Conservation (phyloP, 1,140 invertebrate genomes). For the Trichomalopsis sarcophagae region DNA sequence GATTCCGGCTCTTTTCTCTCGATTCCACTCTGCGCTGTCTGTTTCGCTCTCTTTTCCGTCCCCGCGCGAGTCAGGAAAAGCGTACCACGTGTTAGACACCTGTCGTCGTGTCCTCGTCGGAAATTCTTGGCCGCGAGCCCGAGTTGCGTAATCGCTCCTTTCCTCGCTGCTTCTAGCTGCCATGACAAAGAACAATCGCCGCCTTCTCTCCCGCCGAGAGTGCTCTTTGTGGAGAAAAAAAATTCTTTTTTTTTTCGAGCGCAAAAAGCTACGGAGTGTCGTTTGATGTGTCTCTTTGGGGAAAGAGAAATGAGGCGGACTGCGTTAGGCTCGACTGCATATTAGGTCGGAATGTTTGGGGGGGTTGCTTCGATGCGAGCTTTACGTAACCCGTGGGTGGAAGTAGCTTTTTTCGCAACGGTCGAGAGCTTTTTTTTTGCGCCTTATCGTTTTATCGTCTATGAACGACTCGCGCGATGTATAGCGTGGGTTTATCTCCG, state of each 20-base stretch:
- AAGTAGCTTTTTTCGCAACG: too few relatives aligned
- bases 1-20: not conserved
- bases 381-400: not conserved
- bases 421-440: too few relatives aligned
- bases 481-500: not conserved
- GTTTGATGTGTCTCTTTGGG: not conserved
- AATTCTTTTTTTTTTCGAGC: not conserved
- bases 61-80: not conserved
- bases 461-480: not conserved
- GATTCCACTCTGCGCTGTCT: not conserved
- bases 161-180: not conserved
- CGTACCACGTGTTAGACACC: constrained; percentile 32
- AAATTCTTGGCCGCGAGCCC: constrained; percentile 15
- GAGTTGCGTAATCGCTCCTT: constrained; percentile 2
- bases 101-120: not conserved
- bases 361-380: not conserved
- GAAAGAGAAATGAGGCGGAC: not conserved
- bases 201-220: too few relatives aligned
- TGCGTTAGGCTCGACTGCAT: too few relatives aligned
- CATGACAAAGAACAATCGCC: constrained; percentile 5
- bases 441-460: too few relatives aligned
- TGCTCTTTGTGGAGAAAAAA: not conserved
- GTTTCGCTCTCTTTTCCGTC: not conserved
- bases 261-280: not conserved
- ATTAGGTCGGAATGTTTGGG: not conserved